Base-by-base conservation (phyloP, 2,113 vertebrate genomes). In the Heteronetta atricapilla region DNA sequence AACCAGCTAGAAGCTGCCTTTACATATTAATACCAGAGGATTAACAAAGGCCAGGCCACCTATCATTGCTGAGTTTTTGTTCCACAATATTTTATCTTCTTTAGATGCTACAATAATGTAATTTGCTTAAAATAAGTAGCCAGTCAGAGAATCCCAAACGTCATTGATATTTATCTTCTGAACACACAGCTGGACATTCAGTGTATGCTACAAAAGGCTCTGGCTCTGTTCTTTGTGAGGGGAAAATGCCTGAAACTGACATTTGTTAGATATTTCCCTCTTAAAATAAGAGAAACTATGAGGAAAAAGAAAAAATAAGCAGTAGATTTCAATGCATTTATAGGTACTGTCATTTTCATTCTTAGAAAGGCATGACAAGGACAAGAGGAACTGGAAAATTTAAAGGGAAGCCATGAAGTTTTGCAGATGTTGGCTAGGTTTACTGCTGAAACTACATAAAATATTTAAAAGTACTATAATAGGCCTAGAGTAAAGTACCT, bases 41-140 rank as follows among this genome's bases (percentile, higher is more conserved):
- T 76, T 91, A 87, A 79, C 55, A 89, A 84, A 94, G 70, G 78
- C 40, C 78, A 92, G 85, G 20, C 15, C 87, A 88, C 58, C 79
- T 92, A 11, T 69, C 34, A 50, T 82, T 94, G 81, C 84, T 90
- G 95, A 97, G 76, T 11, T 90, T 95, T 78, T 92, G 89, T 91
- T 96, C 82, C 76, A 80, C 8, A 33, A 80, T 90, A 77, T 76
- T 97, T 97, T 82, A 73, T 5, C 40, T 94, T 93, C 70, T 94
- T 96, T 77, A 91, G 31, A 83, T 58, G 50, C 70, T 94, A 70
- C 33, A 75, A 29, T 75, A 29, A 84, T 67, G 77, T 23, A 28
- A 79, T 80, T 96, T 95, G 44, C 70, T 97, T 73, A 23, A 78
- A 96, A 91, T 18, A 58, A 82, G 80, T 62, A 88, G 28, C 81